These are phyloP conservation scores for Drosophila nigromelanica DNA, from an alignment of 1,140 invertebrate genomes.

Conservation along the genomic window DNA sequence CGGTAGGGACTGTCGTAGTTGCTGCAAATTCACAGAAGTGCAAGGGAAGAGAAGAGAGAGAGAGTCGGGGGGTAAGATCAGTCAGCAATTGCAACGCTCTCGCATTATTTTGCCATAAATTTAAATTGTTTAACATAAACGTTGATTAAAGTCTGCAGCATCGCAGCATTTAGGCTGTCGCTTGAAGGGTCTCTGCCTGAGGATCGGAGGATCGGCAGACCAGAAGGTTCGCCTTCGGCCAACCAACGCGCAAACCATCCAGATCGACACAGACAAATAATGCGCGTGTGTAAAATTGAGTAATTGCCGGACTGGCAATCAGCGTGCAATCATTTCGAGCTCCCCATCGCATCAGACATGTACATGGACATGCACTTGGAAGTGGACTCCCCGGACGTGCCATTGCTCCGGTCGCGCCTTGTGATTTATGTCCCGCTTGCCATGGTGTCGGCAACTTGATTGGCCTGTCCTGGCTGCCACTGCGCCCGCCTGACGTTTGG, in stretches of 20 bases:
- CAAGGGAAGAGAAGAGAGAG: slow-evolving; percentile 11
- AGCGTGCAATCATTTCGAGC: slow-evolving; percentile 78
- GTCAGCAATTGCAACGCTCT: slow-evolving; percentile 63
- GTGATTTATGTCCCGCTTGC: slow-evolving; percentile 76
- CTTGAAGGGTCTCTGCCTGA: slow-evolving; percentile 21
- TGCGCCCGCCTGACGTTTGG: slow-evolving; percentile 53
- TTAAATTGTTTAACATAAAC: slow-evolving; percentile 83
- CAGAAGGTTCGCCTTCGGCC: slow-evolving; percentile 13
- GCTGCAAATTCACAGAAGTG: slow-evolving; percentile 32
- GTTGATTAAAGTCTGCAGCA: slow-evolving; percentile 78
- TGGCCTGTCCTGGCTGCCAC: slow-evolving; percentile 48
- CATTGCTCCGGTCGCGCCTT: slow-evolving; percentile 58
- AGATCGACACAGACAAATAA: slow-evolving; percentile 81
- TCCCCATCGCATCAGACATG: slow-evolving; percentile 14
- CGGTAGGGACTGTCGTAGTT: slow-evolving; percentile 85
- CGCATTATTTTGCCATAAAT: slow-evolving; percentile 83
- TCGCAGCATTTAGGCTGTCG: slow-evolving; percentile 66
- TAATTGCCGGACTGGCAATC: slow-evolving; percentile 80
- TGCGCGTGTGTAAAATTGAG: slow-evolving; percentile 82
- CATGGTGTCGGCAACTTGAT: slow-evolving; percentile 66
- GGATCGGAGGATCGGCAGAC: not conserved
- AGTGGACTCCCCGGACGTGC: slow-evolving; percentile 48
- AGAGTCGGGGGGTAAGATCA: slow-evolving; percentile 37
- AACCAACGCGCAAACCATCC: slow-evolving; percentile 1
- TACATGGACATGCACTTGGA: slow-evolving; percentile 10